Evolutionary conservation across 1,140 invertebrate genomes (phyloP).

Genomic region (Chymomyza costata): DNA sequence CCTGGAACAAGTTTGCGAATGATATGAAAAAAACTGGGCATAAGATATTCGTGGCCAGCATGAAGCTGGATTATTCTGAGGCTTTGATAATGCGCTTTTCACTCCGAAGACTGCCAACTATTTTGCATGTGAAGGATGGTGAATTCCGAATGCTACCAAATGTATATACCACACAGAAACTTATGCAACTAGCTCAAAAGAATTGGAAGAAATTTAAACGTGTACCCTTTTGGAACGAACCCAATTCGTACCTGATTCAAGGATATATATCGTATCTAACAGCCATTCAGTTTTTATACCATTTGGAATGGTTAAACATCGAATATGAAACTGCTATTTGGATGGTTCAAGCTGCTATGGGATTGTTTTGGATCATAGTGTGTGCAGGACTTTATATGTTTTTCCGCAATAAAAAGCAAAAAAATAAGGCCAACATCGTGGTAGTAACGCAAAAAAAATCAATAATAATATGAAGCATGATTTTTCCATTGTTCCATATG

Average conservation of each 20-base stretch:
- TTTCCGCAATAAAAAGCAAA: too few species aligned
- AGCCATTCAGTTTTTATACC: constrained; percentile 2
- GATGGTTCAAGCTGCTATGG: too few species aligned
- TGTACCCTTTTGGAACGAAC: constrained; percentile 14
- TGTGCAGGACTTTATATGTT: too few species aligned
- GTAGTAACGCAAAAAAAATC: too few species aligned
- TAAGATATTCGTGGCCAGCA: constrained; percentile 6
- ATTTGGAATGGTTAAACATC: neutral
- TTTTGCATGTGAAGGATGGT: constrained; percentile 22
- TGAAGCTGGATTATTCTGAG: constrained; percentile 16
- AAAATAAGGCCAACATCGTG: too few species aligned
- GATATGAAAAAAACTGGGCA: neutral
- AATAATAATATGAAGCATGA: too few species aligned
- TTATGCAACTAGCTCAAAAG: neutral
- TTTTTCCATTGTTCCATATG: too few species aligned
- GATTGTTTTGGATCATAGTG: too few species aligned
- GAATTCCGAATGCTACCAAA: constrained; percentile 13
- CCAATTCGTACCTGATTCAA: constrained; percentile 2
- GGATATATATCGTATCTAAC: constrained; percentile 1
- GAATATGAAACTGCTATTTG: constrained; percentile 10
- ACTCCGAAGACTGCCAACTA: constrained; percentile 4
- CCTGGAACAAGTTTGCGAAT: constrained; percentile 14
- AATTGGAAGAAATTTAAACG: neutral
- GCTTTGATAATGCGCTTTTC: constrained; percentile 13
- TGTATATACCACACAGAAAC: neutral